Evolutionary conservation across 2,888 invertebrate species (phyloP), one percentile per base, ranked within the genome.

Genomic region (Stenurella melanura): DNA sequence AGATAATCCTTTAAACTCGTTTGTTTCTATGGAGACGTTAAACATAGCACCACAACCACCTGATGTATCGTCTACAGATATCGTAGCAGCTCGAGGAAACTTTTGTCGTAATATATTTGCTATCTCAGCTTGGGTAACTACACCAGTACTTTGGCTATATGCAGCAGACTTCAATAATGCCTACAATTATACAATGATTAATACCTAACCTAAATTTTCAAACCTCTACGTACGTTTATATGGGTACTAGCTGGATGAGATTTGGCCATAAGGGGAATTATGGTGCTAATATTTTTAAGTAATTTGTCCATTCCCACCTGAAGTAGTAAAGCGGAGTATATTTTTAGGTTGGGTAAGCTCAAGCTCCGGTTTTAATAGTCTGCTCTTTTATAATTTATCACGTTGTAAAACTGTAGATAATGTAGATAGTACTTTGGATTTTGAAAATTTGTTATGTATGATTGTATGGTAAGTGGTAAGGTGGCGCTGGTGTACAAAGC

Each of bases 41-140:
- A 93, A 96, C 95, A 96, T 95, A 17, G 95, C 95, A 1, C 96
- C 96, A 87, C 96, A 95, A 67, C 96, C 94, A 75, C 96, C 96
- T 17, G 95, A 95, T 63, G 95, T 93, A 85, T 95, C 95, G 76
- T 92, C 91, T 0, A 95, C 93, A 85, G 93, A 91, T 73, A 95
- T 91, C 63, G 90, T 89, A 11, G 92, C 91, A 12, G 94, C 94
- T 68, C 92, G 90, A 0, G 94, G 94, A 86, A 95, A 91, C 76
- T 86, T 89, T 67, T 87, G 85, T 75, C 86, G 86, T 72, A 92
- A 85, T 76, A 91, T 89, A 54, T 85, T 81, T 79, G 86, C 87
- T 83, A 92, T 89, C 83, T 90, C 87, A 60, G 89, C 72, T 76
- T 85, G 84, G 12, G 81, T 83, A n/a, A 85, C 81, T 26, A 75